phyloP scores from a whole-genome alignment of 2,113 vertebrate species.

The Pseudopipra pipra region DNA sequence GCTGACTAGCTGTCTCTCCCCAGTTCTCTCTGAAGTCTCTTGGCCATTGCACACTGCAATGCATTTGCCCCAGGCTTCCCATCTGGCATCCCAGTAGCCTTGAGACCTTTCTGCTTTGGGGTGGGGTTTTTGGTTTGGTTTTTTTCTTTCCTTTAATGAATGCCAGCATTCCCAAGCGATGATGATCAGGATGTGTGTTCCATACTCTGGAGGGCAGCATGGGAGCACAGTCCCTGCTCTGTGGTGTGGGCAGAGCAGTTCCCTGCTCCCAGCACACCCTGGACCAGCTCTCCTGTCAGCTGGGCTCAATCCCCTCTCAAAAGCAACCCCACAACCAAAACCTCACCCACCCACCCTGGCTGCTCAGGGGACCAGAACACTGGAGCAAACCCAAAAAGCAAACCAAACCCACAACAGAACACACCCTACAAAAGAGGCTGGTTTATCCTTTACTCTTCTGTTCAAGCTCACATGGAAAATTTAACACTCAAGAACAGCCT shows the following conservation, averaged over 20 bases:
- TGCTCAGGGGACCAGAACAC: background rate
- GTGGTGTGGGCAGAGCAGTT: background rate
- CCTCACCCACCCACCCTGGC: background rate
- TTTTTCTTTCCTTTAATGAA: background rate
- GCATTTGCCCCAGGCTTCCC: background rate
- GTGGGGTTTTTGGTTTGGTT: fast-evolving
- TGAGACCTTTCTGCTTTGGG: background rate
- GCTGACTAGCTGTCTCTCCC: background rate
- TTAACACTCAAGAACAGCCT: background rate
- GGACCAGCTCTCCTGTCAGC: background rate
- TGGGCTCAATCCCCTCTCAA: background rate
- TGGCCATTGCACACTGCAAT: background rate
- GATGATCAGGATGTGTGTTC: background rate
- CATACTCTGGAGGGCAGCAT: slow-evolving; percentile 59
- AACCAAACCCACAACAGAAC: background rate
- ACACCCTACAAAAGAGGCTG: background rate
- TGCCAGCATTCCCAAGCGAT: background rate
- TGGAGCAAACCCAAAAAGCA: background rate
- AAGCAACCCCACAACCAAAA: background rate
- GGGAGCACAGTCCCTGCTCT: background rate
- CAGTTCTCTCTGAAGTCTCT: background rate
- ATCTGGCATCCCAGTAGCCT: background rate
- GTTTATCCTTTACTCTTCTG: background rate
- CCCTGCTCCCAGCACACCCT: background rate
- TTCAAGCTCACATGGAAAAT: background rate